Evolutionary conservation across 1,140 invertebrate species (phyloP).

Genomic region (Cheumatopsyche charites): DNA sequence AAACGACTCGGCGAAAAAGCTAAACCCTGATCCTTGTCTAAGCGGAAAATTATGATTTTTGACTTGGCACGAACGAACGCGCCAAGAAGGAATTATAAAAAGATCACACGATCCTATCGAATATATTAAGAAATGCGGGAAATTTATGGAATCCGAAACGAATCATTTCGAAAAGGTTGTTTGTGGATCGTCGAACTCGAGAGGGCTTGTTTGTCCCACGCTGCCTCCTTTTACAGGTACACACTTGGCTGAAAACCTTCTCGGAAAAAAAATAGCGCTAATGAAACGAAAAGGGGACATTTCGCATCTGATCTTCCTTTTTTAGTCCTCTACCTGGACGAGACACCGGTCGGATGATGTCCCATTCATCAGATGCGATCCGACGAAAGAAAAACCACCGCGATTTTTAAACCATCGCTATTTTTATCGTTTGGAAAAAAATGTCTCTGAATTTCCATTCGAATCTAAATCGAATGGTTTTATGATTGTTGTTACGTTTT

Average conservation of each 20-base stretch:
- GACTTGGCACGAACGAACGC: too few species aligned
- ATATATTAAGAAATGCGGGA: too few species aligned
- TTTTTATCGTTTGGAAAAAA: neutral
- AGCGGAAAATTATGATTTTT: too few species aligned
- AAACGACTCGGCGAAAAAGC: too few species aligned
- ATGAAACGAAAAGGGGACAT: slow-evolving; percentile 6
- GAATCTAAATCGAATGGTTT: too few species aligned
- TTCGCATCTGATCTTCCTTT: neutral
- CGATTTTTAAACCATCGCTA: neutral
- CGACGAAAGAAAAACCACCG: too few species aligned
- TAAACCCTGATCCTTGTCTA: too few species aligned
- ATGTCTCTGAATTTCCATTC: neutral
- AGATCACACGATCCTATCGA: too few species aligned
- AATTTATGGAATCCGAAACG: too few species aligned
- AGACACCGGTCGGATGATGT: neutral
- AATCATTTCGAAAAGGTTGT: slow-evolving; percentile 4
- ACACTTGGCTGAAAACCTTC: neutral
- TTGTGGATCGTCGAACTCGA: neutral
- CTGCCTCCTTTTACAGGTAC: neutral
- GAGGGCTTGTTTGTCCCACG: slow-evolving; percentile 8
- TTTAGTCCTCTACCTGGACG: neutral
- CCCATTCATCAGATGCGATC: slow-evolving; percentile 6
- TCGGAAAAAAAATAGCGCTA: neutral
- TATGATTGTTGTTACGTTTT: too few species aligned
- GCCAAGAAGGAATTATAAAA: too few species aligned